Conservation (phyloP, 2,797 vertebrate species). For the Sebastes paucispinis region DNA sequence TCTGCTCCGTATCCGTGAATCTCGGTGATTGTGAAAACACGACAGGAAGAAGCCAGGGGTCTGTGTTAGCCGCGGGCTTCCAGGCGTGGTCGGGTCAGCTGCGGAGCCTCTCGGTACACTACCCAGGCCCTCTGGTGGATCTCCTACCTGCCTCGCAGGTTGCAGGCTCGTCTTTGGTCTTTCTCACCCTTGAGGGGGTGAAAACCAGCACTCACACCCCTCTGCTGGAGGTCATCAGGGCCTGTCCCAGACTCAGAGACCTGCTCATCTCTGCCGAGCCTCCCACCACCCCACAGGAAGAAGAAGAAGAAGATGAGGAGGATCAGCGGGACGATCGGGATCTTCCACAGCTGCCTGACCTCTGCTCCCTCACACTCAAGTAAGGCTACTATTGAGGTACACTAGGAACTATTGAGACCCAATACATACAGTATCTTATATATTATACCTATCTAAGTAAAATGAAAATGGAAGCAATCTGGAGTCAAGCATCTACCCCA, state of each 20-base stretch:
- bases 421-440: no score
- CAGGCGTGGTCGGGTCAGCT: conserved; percentile 76
- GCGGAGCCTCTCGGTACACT: conserved; percentile 72
- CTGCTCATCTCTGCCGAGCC: conserved; percentile 74
- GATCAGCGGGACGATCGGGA: background rate
- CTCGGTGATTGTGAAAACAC: conserved; percentile 24
- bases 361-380: conserved; percentile 75
- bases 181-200: conserved; percentile 84
- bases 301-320: background rate
- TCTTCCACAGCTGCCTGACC: conserved; percentile 69
- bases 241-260: conserved; percentile 78
- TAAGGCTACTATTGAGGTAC: conserved; percentile 49
- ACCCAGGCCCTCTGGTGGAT: conserved; percentile 64
- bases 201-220: conserved; percentile 56
- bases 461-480: background rate
- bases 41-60: background rate
- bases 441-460: background rate
- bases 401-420: background rate
- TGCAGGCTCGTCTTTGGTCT: conserved; percentile 70
- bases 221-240: conserved; percentile 72
- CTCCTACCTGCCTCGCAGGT: conserved; percentile 62
- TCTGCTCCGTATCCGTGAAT: conserved; percentile 65
- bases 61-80: conserved; percentile 36
- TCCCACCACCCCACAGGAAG: conserved; percentile 3
- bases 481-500: background rate